Base-by-base conservation (phyloP, 2,797 vertebrate genomes). In the Mormyrops boulengeri region DNA sequence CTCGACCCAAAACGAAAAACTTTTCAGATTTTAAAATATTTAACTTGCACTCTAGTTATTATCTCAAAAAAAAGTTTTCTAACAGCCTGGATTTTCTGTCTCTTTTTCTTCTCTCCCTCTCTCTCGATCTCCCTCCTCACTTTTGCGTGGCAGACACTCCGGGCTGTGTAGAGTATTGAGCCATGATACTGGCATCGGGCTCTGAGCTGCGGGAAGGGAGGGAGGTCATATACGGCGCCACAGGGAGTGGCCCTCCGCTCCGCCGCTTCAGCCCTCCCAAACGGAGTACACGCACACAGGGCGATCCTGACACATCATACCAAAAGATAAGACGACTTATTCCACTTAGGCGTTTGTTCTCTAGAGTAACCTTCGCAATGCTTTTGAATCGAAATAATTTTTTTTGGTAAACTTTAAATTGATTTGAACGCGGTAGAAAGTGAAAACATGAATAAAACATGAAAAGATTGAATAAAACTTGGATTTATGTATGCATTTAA, bases 111-210 rank as follows among this genome's bases (percentile, higher is more conserved):
- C 93, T 26, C 44, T 53, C 52, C 34, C 49, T 87, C 85, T 89
- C 89, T 89, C 91, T 85, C 90, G 49, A 47, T 44, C 47, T 88
- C 89, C 92, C 92, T 89, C 91, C 87, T 88, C 82, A 69, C 49
- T 91, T 92, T 91, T 93, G 92, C 93, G 93, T 92, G 90, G 93
- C 94, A 95, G 94, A 94, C 94, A 92, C 91, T 95, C 94, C 93
- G 92, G 94, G 94, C 95, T 96, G 94, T 94, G 93, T 93, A 95
- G 94, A 96, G 95, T 96, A 95, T 94, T 93, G 92, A 93, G 92
- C 92, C 66, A 91, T 91, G 89, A 93, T 52, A 92, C 91, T 88
- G 92, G 94, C 93, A 94, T 93, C 93, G 92, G 93, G 93, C 94
- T 96, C 94, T 95, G 96, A 90, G 92, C 93, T 90, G 92, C 87